Conservation (phyloP, 30 jellyfish, hydroid and myxozoan species). For the Sanderia malayensis region DNA sequence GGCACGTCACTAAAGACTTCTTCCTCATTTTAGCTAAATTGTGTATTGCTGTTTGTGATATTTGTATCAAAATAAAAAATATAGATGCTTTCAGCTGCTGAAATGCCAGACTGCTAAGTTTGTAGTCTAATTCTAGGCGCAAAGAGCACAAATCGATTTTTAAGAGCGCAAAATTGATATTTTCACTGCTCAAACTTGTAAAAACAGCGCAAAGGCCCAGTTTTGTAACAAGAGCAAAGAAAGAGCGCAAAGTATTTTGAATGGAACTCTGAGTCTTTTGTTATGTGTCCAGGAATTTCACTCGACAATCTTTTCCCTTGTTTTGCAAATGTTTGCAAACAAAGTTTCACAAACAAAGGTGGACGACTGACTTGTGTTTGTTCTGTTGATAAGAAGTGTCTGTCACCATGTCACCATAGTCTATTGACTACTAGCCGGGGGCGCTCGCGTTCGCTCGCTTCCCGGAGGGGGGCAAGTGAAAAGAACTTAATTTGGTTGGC, state of each 20-base stretch:
- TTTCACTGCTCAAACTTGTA: background rate
- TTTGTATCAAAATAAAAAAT: too few relatives aligned
- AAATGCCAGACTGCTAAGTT: background rate
- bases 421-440: too few relatives aligned
- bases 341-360: background rate
- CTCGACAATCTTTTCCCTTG: background rate
- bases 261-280: constrained; percentile 2
- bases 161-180: constrained; percentile 2
- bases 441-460: too few relatives aligned
- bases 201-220: constrained; percentile 1
- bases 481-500: too few relatives aligned
- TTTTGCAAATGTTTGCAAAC: background rate
- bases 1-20: too few relatives aligned
- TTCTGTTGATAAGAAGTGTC: constrained; percentile 1
- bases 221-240: background rate
- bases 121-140: background rate
- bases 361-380: background rate
- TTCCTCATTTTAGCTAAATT: too few relatives aligned
- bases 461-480: too few relatives aligned
- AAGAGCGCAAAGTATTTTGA: background rate
- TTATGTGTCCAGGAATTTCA: background rate
- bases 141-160: too few relatives aligned
- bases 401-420: constrained; percentile 2
- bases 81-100: too few relatives aligned
- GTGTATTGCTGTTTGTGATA: too few relatives aligned